These are phyloP conservation scores for Cephus pulcher DNA, from an alignment of 2,888 invertebrate genomes.

Conservation along the genomic window DNA sequence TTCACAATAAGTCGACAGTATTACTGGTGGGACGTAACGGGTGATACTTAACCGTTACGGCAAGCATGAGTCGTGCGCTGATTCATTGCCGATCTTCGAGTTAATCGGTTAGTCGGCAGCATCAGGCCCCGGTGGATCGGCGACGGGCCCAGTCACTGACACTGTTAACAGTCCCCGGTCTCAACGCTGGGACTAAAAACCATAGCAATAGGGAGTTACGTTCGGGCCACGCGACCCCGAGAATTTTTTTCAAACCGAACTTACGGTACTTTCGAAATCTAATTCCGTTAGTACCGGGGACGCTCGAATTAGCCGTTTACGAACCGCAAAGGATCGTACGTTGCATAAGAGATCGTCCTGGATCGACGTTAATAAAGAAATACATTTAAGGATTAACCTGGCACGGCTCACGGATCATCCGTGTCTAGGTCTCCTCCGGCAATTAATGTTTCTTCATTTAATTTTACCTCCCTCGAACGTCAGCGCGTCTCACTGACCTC, in stretches of 20 bases:
- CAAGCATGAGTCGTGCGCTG: not conserved
- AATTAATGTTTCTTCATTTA: no score
- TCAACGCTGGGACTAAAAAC: not conserved
- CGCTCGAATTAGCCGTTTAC: not conserved
- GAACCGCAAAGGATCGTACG: not conserved
- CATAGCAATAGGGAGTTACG: not conserved
- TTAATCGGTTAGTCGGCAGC: not conserved
- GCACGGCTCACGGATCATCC: slow-evolving; percentile 33
- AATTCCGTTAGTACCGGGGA: not conserved
- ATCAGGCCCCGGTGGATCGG: not conserved
- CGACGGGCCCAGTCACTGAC: not conserved
- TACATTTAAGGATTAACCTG: not conserved
- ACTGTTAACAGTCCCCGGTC: not conserved
- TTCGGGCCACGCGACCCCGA: not conserved
- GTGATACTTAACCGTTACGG: slow-evolving; percentile 54
- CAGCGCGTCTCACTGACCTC: not conserved
- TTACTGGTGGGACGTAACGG: slow-evolving; percentile 45
- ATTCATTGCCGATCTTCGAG: not conserved
- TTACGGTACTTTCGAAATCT: not conserved
- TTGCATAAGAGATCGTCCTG: not conserved
- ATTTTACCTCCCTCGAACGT: no score
- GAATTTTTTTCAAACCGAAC: not conserved
- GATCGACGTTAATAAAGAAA: not conserved
- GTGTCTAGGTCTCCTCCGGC: slow-evolving; percentile 47
- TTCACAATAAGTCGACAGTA: not conserved